Conservation (phyloP, 2,888 invertebrate genomes). For the Patella depressa region DNA sequence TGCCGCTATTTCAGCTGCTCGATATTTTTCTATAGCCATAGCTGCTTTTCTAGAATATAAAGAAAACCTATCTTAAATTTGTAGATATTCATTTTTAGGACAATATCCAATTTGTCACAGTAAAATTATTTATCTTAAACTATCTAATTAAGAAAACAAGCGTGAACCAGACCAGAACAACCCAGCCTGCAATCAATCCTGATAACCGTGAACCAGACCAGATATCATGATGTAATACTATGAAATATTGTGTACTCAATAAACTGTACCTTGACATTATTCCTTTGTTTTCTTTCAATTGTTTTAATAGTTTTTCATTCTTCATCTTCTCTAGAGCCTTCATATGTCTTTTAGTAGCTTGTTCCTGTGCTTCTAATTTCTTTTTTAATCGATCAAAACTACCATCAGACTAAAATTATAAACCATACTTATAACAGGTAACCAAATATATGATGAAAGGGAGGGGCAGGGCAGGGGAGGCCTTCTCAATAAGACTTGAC, state of each 20-base stretch:
- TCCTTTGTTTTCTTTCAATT: slow-evolving; percentile 53
- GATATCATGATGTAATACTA: background rate
- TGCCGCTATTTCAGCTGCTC: slow-evolving; percentile 61
- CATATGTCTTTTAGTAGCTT: slow-evolving; percentile 51
- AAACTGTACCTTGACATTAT: slow-evolving; percentile 53
- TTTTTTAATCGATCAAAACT: slow-evolving; percentile 17
- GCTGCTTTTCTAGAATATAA: slow-evolving; percentile 56
- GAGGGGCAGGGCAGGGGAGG: too few relatives aligned
- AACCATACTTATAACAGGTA: background rate
- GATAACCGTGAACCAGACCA: too few relatives aligned
- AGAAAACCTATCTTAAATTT: background rate
- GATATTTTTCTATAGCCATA: slow-evolving; percentile 56
- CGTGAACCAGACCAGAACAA: too few relatives aligned
- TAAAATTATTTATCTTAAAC: too few relatives aligned
- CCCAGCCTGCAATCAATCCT: too few relatives aligned
- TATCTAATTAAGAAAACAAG: too few relatives aligned
- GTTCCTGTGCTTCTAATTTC: slow-evolving; percentile 42
- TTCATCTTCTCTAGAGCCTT: slow-evolving; percentile 52
- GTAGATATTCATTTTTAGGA: background rate
- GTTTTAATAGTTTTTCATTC: slow-evolving; percentile 46
- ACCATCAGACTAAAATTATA: slow-evolving; percentile 34
- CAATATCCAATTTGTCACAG: background rate
- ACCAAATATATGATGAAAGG: background rate
- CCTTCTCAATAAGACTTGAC: too few relatives aligned
- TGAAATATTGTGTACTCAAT: background rate